phyloP scores from a whole-genome alignment of 2,797 vertebrate genomes.

The Lophius americanus region DNA sequence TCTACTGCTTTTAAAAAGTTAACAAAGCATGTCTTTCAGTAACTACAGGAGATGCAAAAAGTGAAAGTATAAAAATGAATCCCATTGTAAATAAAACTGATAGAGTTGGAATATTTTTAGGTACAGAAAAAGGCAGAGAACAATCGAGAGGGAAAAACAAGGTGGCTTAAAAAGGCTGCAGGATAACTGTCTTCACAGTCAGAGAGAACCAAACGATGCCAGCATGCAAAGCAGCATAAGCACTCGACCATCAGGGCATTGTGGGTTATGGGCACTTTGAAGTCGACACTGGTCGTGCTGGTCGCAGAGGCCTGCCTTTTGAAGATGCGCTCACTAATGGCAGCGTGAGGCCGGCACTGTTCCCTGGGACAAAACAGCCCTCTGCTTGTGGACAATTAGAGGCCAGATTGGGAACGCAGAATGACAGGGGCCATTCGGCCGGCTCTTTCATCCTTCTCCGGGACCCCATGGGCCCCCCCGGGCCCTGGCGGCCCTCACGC shows the following conservation, averaged over 20 bases:
- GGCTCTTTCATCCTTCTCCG: slow-evolving; percentile 77
- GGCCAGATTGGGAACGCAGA: slow-evolving; percentile 80
- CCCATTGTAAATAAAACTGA: background rate
- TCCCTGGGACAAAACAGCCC: slow-evolving; percentile 78
- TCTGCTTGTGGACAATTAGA: slow-evolving; percentile 85
- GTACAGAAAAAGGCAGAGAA: background rate
- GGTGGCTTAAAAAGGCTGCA: slow-evolving; percentile 25
- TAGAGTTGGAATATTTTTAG: slow-evolving; percentile 3
- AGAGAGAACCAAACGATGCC: slow-evolving; percentile 52
- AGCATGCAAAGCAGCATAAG: slow-evolving; percentile 66
- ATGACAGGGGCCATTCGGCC: slow-evolving; percentile 77
- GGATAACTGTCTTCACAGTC: slow-evolving; percentile 51
- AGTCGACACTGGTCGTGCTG: slow-evolving; percentile 77
- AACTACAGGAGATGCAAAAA: slow-evolving; percentile 1
- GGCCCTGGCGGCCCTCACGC: slow-evolving; percentile 64
- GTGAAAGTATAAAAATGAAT: background rate
- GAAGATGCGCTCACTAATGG: slow-evolving; percentile 84
- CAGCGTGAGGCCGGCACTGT: slow-evolving; percentile 79
- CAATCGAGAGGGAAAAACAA: slow-evolving; percentile 2
- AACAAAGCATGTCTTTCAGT: background rate
- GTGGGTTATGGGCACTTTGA: slow-evolving; percentile 71
- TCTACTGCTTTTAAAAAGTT: slow-evolving; percentile 13
- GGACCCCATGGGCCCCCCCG: slow-evolving; percentile 59
- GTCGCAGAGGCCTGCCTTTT: slow-evolving; percentile 74
- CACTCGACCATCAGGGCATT: slow-evolving; percentile 72